These are phyloP conservation scores for Drosophila infuscata DNA, from an alignment of 2,888 invertebrate genomes.

Conservation along the genomic window DNA sequence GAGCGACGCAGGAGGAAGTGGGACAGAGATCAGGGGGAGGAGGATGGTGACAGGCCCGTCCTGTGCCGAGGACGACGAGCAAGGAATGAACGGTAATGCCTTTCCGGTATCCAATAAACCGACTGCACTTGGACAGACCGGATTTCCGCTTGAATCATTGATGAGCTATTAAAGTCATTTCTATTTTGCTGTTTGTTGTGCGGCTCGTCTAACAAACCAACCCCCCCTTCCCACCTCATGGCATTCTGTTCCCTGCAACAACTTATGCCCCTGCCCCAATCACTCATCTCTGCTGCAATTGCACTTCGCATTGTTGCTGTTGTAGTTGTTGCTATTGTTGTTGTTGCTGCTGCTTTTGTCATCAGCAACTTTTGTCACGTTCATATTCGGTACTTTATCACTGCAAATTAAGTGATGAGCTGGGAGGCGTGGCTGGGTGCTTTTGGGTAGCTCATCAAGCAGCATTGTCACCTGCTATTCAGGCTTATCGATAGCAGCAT, in stretches of 20 bases:
- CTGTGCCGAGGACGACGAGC: constrained; percentile 5
- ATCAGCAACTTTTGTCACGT: constrained; percentile 63
- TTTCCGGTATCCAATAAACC: constrained; percentile 83
- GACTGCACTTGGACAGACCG: constrained; percentile 84
- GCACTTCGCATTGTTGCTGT: constrained; percentile 21
- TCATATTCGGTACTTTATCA: constrained; percentile 55
- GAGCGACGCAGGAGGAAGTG: background rate
- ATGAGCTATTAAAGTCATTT: constrained; percentile 85
- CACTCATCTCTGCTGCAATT: constrained; percentile 31
- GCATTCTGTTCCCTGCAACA: background rate
- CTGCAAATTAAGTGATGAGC: constrained; percentile 5
- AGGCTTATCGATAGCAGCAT: background rate
- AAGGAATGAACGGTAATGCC: constrained; percentile 64
- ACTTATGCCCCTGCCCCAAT: background rate
- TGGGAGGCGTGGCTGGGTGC: background rate
- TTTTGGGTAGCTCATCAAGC: background rate
- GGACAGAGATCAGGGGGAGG: background rate
- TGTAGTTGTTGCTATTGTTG: constrained; percentile 15
- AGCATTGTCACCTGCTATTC: background rate
- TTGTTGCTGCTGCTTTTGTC: constrained; percentile 35
- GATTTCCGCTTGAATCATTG: constrained; percentile 85
- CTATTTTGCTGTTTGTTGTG: constrained; percentile 77
- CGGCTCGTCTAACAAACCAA: constrained; percentile 35
- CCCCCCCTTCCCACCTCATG: background rate
- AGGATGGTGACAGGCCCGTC: background rate